A percentile compares a stretch with the other conserved stretches of the same genome.
Conservation (phyloP, 2,888 invertebrate genomes). For the Auanema freiburgensis region DNA sequence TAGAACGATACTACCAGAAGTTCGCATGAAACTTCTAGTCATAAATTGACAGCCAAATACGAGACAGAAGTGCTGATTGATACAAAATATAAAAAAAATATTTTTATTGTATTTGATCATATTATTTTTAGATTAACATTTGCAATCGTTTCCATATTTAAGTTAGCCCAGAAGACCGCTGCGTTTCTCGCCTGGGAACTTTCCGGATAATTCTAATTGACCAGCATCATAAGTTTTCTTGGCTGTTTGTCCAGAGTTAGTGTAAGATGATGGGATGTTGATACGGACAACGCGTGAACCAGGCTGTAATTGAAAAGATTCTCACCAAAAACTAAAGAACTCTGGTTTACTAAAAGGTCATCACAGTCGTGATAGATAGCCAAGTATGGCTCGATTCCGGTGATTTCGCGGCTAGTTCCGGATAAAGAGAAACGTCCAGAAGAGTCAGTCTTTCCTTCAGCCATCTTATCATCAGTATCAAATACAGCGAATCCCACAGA, state of each 20-base stretch:
- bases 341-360: conserved; percentile 14
- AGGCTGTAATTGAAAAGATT: conserved; percentile 26
- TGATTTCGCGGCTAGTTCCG: conserved; percentile 42
- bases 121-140: no score
- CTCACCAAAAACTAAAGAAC: background rate
- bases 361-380: conserved; percentile 50
- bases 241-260: conserved; percentile 27
- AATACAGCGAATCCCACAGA: conserved; percentile 29
- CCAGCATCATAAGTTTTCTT: conserved; percentile 44
- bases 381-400: conserved; percentile 43
- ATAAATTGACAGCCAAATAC: no score
- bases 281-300: conserved; percentile 45
- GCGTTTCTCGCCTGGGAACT: conserved; percentile 44
- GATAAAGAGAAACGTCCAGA: conserved; percentile 32
- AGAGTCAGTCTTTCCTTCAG: conserved; percentile 34
- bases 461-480: conserved; percentile 44
- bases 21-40: no score
- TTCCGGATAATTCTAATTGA: conserved; percentile 35
- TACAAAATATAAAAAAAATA: no score
- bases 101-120: no score
- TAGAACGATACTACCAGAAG: no score
- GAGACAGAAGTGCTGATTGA: no score
- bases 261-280: conserved; percentile 42
- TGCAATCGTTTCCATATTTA: no score
- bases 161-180: conserved; percentile 25